Evolutionary conservation across 2,113 vertebrate species (phyloP).

Genomic region (Fregata magnificens): DNA sequence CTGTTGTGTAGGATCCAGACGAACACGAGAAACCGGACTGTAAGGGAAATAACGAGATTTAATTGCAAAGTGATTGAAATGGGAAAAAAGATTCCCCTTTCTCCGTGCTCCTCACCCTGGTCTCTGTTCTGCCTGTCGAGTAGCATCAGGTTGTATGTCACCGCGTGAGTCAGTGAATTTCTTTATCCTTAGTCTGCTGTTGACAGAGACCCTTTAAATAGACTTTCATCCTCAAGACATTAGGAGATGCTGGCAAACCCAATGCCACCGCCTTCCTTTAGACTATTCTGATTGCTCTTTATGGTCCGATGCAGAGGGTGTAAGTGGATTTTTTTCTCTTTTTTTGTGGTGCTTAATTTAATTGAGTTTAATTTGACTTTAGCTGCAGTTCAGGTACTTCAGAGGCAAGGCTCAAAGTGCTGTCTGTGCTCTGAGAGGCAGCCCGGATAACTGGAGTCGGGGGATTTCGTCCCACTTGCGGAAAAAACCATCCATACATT

Average conservation of each 20-base stretch:
- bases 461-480: neutral
- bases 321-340: neutral
- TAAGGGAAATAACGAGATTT: neutral
- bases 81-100: neutral
- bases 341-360: neutral
- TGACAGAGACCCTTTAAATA: conserved; percentile 62
- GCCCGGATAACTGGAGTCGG: neutral
- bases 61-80: neutral
- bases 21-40: neutral
- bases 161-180: conserved; percentile 32
- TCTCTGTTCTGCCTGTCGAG: neutral
- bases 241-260: neutral
- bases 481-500: neutral
- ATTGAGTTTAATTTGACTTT: neutral
- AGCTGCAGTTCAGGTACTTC: neutral
- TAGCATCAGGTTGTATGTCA: conserved; percentile 30
- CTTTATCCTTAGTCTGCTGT: conserved; percentile 50
- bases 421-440: neutral
- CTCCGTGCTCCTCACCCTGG: neutral
- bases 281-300: neutral
- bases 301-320: neutral
- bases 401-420: neutral
- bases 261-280: neutral
- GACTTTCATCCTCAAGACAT: neutral
- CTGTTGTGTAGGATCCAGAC: neutral